Base-by-base conservation (phyloP, 1,140 invertebrate species). In the Agrypnia vestita region DNA sequence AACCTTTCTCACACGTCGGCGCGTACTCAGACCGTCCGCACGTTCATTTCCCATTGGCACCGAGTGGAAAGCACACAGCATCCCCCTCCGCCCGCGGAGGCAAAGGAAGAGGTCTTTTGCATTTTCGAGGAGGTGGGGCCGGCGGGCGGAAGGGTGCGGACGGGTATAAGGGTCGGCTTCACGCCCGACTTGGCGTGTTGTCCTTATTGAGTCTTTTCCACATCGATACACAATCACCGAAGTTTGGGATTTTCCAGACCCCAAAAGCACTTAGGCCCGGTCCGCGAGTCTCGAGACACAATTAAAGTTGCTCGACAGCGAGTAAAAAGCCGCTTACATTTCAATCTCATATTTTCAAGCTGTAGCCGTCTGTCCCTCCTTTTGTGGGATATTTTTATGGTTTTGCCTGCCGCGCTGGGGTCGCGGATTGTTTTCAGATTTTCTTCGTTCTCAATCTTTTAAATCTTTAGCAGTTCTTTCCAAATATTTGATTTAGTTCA, bases 191-290 rank as follows among this genome's bases (percentile, higher is more conserved):
- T 67, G 55, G 21, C 77, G 73, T 76, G 79, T 80, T 80, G 79
- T 80, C 79, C 79, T 80, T 80, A 80, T 81, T 81, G 80, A 78
- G 76, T 75, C 75, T 76, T 76, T 80, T 76, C 79, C 61, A 61
- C 56, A 56, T 72, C 75, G 80, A 62, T 72, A 77, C 80, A 73
- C 80, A 81, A 81, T 81, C 75, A 71, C 59, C 67, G 67, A 78
- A 69, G 75, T 81, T 81, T 81, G 80, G 67, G 67, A 71, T 71
- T 47, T 71, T 49, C 67, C 21, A 46, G 67, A 49, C 43, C 67
- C 67, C n/a, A 49, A 64, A 71, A 71, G 67, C 67, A 71, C 67
- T 71, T 71, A 71, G 46, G 61, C 11, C 35, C 35, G 21, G 35
- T 21, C 35, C 21, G 10, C 61, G 4, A 10, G 19, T 43, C n/a